phyloP scores from a whole-genome alignment of 2,113 vertebrate species.

The Phyllostomus discolor region DNA sequence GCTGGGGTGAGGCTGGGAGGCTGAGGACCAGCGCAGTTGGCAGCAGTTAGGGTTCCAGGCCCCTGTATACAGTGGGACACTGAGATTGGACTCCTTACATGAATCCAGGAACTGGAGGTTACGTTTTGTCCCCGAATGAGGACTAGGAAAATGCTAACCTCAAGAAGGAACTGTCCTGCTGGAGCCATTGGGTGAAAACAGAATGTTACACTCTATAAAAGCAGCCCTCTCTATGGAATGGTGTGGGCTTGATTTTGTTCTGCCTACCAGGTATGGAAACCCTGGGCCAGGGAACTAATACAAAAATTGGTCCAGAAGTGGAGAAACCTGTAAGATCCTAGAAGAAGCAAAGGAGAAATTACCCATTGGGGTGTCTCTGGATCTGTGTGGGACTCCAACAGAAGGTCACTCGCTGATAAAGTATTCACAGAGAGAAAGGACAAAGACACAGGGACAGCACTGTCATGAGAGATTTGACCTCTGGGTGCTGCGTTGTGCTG shows the following conservation, averaged over 20 bases:
- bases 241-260: not conserved
- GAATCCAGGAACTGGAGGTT: not conserved
- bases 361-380: not conserved
- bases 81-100: not conserved
- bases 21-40: not conserved
- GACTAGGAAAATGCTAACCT: not conserved
- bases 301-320: not conserved
- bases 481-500: not conserved
- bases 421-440: not conserved
- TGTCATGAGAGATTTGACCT: not conserved
- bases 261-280: not conserved
- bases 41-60: not conserved
- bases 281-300: not conserved
- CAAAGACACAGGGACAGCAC: not conserved
- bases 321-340: not conserved
- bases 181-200: not conserved
- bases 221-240: not conserved
- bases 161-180: not conserved
- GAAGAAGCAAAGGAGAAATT: not conserved
- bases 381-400: not conserved
- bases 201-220: not conserved
- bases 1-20: fast-evolving
- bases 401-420: not conserved
- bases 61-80: no score
- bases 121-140: not conserved